These are phyloP conservation scores for Chironex yamaguchii DNA, from an alignment of 30 jellyfish, hydroid and myxozoan species.

Conservation along the genomic window DNA sequence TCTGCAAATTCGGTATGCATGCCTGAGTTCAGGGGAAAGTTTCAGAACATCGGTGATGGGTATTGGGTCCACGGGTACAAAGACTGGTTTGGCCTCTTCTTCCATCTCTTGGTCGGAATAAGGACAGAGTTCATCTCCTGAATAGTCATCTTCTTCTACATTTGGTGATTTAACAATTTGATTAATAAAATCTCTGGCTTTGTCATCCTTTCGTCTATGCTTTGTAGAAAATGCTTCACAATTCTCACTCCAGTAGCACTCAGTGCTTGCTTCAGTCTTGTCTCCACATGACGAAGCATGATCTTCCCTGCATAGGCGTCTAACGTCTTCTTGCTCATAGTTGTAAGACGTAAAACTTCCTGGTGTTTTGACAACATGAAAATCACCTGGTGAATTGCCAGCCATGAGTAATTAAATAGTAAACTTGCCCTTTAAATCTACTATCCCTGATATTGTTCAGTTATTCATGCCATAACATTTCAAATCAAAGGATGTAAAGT, in stretches of 20 bases:
- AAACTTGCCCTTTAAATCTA: too few species aligned
- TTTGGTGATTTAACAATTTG: not conserved
- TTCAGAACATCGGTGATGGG: not conserved
- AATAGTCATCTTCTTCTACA: not conserved
- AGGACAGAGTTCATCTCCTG: not conserved
- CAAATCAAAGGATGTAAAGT: not conserved
- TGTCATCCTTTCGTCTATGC: not conserved
- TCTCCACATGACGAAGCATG: not conserved
- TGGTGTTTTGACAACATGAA: too few species aligned
- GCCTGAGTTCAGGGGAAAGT: conserved; percentile 69
- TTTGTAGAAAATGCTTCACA: not conserved
- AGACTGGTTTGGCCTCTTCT: not conserved
- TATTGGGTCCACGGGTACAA: not conserved
- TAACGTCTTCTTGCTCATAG: too few species aligned
- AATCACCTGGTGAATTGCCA: not conserved
- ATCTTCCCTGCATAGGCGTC: not conserved
- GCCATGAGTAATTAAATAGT: too few species aligned
- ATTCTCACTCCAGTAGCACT: not conserved
- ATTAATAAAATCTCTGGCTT: not conserved
- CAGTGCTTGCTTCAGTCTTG: not conserved
- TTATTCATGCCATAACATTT: not conserved
- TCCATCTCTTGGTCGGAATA: not conserved
- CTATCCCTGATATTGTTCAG: not conserved
- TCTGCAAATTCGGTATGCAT: conserved; percentile 85
- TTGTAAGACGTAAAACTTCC: too few species aligned